Evolutionary conservation across 2,888 invertebrate genomes (phyloP).

Genomic region (Pseudoips prasinana): DNA sequence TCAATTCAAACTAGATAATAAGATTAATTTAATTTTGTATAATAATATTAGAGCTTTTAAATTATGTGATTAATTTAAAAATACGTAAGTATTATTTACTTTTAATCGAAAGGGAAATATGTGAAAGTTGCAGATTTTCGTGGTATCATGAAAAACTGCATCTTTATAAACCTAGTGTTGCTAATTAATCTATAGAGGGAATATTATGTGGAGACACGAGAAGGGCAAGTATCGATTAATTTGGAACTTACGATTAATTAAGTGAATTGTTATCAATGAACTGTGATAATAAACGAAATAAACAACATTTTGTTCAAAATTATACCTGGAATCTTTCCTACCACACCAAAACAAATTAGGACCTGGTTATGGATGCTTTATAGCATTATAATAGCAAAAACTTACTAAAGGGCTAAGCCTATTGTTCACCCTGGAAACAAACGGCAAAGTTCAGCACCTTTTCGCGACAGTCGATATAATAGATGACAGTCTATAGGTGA

Average conservation of each 20-base stretch:
- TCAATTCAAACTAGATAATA: constrained; percentile 24
- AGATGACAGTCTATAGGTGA: too few species aligned
- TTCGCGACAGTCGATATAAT: too few species aligned
- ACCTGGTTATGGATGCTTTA: too few species aligned
- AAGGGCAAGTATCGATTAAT: constrained; percentile 14
- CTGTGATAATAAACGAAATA: constrained; percentile 60
- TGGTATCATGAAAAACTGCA: constrained; percentile 56
- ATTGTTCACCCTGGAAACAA: too few species aligned
- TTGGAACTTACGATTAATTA: constrained; percentile 21
- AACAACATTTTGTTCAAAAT: constrained; percentile 10
- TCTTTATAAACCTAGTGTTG: constrained; percentile 35
- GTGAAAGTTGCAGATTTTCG: constrained; percentile 57
- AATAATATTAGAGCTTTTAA: constrained; percentile 15
- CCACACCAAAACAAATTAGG: too few species aligned
- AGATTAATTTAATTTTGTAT: constrained; percentile 13
- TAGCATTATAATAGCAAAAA: too few species aligned
- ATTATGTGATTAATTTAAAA: constrained; percentile 26
- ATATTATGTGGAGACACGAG: constrained; percentile 4
- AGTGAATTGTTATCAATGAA: constrained; percentile 46
- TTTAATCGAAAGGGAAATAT: constrained; percentile 9
- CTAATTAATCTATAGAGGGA: constrained; percentile 15
- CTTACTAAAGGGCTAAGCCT: too few species aligned
- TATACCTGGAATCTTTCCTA: background rate
- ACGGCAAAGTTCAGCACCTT: too few species aligned
- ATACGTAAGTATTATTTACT: constrained; percentile 20